Percentiles rank a stretch among this genome's conserved stretches.
Conservation (phyloP, 2,113 vertebrate genomes). For the Callospermophilus lateralis region DNA sequence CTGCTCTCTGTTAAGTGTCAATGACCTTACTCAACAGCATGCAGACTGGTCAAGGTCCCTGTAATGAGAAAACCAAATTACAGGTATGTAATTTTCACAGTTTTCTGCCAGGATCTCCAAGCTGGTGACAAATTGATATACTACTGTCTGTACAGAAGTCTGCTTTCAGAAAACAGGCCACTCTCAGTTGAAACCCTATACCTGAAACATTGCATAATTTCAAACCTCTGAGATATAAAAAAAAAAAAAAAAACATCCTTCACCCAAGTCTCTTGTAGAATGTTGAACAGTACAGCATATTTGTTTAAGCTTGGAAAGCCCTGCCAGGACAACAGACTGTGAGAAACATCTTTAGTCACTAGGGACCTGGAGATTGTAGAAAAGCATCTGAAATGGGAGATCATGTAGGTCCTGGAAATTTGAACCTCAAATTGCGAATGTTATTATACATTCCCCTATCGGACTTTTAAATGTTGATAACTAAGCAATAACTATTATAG, state of each 20-base stretch:
- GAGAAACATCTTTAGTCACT: constrained; percentile 12
- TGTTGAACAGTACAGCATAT: neutral
- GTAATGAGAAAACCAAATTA: constrained; percentile 79
- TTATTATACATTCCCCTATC: neutral
- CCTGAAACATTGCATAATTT: constrained; percentile 45
- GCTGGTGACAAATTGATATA: constrained; percentile 75
- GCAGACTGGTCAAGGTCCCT: constrained; percentile 68
- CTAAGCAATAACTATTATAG: neutral
- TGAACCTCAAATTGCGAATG: neutral
- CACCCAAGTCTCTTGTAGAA: constrained; percentile 42
- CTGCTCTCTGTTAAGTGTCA: constrained; percentile 67
- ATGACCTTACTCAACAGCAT: constrained; percentile 68
- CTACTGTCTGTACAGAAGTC: constrained; percentile 49
- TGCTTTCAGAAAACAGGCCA: constrained; percentile 67
- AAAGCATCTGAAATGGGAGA: neutral
- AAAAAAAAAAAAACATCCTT: constrained; percentile 63
- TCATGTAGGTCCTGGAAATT: neutral
- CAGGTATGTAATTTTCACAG: constrained; percentile 70
- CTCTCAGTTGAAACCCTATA: constrained; percentile 56
- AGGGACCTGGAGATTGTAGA: neutral
- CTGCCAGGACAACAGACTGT: constrained; percentile 31
- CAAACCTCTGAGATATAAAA: constrained; percentile 55
- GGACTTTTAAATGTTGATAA: constrained; percentile 48
- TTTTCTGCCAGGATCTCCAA: constrained; percentile 74
- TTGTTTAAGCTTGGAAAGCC: constrained; percentile 40